A percentile compares a stretch with the other conserved stretches of the same genome.
phyloP scores from a whole-genome alignment of 2,113 vertebrate species.

The Xenotilapia caudafasciata region DNA sequence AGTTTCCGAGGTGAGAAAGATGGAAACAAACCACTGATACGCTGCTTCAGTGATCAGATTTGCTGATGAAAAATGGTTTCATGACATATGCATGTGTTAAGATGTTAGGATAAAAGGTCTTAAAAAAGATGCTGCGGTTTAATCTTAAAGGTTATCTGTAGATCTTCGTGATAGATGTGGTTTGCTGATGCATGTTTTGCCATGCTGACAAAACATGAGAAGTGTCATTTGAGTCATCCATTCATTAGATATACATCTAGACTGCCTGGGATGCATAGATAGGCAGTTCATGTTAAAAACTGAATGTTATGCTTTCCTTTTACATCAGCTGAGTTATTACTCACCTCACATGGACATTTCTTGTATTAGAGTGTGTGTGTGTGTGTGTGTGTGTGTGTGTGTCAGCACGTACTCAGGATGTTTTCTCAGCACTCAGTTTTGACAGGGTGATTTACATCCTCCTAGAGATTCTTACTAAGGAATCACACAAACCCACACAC shows the following conservation, averaged over 20 bases:
- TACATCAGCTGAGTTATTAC: constrained; percentile 7
- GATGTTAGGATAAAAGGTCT: background rate
- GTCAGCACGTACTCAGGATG: constrained; percentile 39
- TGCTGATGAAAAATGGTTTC: background rate
- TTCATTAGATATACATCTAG: background rate
- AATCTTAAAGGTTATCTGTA: background rate
- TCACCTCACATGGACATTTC: background rate
- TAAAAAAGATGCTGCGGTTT: background rate
- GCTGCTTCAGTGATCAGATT: background rate
- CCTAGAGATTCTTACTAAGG: background rate
- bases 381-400: background rate
- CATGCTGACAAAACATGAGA: background rate
- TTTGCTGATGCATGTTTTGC: background rate
- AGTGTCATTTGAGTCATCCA: background rate
- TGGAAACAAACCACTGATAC: constrained; percentile 7
- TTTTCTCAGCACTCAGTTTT: constrained; percentile 50
- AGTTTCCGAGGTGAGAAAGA: constrained; percentile 18
- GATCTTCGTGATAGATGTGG: background rate
- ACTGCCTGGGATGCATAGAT: background rate
- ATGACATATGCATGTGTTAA: background rate
- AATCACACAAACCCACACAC: background rate
- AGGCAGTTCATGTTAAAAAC: background rate
- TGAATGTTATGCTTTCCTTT: background rate
- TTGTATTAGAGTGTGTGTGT: background rate
- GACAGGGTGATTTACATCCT: constrained; percentile 53